Evolutionary conservation across 2,797 vertebrate species (phyloP), one percentile per base, ranked within the genome.

Genomic region (Gila robusta): DNA sequence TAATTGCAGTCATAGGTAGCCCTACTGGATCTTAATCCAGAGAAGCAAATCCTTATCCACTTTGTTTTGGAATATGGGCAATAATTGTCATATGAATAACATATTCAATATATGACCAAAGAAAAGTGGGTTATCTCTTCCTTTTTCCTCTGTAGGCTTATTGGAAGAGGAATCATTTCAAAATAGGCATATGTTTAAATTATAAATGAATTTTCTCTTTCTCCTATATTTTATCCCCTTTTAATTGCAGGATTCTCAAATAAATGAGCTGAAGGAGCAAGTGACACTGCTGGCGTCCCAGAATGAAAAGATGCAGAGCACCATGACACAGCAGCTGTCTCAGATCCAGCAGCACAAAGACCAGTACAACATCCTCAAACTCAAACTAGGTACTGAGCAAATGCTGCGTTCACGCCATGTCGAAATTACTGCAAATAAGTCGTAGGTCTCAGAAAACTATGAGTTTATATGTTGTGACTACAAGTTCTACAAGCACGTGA

Each of bases 291-390:
- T 97, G 92, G 94, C 94, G 0, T 91, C 94, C 81, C 96, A 98
- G 87, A 97, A 95, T 0, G 98, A 99, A 54, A 97, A 98, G 91
- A 93, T 97, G 72, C 97, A 98, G 91, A 90, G 90, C 5, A 96
- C 97, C 3, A 84, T 97, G 83, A 96, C 96, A 0, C 98, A 98
- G 90, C 98, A 99, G 89, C 90, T 95, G 16, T 95, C 96, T 0
- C 98, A 99, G 95, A 99, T 99, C 92, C 98, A 98, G 80, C 98
- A 99, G 91, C 98, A 99, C 89, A 99, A 98, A 91, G 98, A 99
- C 93, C 98, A 99, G 70, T 99, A 99, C 90, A 99, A 99, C 93
- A 96, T 99, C 90, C 97, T 99, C 81, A 99, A 99, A 94, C 94
- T 99, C 3, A 99, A 99, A 90, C 91, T 99, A 89, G 98, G 98